phyloP scores from a whole-genome alignment of 2,113 vertebrate species.

The Mobula hypostoma region DNA sequence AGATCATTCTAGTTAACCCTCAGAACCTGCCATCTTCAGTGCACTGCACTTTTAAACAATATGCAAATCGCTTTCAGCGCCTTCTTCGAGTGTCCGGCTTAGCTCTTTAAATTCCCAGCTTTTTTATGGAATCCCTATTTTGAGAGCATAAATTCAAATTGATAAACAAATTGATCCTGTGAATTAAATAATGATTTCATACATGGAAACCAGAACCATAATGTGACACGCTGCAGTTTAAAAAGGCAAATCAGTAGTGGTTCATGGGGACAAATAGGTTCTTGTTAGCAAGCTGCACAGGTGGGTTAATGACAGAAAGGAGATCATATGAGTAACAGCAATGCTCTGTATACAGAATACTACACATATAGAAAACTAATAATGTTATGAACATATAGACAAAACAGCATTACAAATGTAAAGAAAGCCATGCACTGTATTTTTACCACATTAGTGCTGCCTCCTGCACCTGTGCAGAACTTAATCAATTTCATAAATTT shows the following conservation, averaged over 20 bases:
- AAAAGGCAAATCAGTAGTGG: not conserved
- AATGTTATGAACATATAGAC: too few relatives aligned
- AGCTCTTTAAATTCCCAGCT: not conserved
- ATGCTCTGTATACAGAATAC: too few relatives aligned
- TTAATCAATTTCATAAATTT: too few relatives aligned
- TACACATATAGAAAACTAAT: too few relatives aligned
- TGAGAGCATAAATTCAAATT: not conserved
- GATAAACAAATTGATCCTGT: not conserved
- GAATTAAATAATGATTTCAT: not conserved
- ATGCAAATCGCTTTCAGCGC: not conserved
- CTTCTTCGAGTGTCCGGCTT: not conserved
- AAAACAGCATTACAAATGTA: too few relatives aligned
- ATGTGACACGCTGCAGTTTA: not conserved
- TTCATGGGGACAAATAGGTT: not conserved
- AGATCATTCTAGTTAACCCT: constrained; percentile 33
- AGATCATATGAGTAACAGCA: too few relatives aligned
- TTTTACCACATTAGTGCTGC: too few relatives aligned
- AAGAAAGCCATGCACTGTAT: too few relatives aligned
- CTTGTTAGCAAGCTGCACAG: not conserved
- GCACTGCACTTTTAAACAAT: not conserved
- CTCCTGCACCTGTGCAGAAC: too few relatives aligned
- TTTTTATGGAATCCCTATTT: not conserved
- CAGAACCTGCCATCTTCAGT: constrained; percentile 20
- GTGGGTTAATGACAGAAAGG: too few relatives aligned
- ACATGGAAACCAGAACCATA: not conserved